These are phyloP conservation scores for Vandiemenella viatica DNA, from an alignment of 2,888 invertebrate genomes.

Conservation along the genomic window DNA sequence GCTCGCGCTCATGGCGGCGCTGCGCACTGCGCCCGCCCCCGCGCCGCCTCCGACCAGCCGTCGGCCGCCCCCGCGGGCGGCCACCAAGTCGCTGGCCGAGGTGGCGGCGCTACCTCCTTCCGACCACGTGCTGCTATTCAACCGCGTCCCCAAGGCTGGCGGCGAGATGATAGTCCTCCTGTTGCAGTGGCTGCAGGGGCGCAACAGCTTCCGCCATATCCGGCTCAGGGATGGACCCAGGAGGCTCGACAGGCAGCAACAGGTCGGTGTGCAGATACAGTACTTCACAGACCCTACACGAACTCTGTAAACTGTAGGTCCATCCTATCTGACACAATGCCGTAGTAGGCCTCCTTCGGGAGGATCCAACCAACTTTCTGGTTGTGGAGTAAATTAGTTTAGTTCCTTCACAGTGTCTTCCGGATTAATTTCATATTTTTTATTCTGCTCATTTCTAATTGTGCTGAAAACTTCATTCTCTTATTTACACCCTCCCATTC, in stretches of 20 bases:
- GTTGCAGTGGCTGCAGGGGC: constrained; percentile 40
- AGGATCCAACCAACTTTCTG: no score
- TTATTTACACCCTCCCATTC: no score
- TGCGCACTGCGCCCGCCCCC: not conserved
- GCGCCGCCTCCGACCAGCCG: not conserved
- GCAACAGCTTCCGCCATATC: constrained; percentile 41
- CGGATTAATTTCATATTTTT: no score
- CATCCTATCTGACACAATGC: no score
- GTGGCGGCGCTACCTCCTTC: constrained; percentile 22
- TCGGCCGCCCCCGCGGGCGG: constrained; percentile 2
- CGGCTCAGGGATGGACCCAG: constrained; percentile 29
- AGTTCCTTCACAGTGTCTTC: no score
- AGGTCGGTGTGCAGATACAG: constrained; percentile 1
- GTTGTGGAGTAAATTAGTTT: no score
- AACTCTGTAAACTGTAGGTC: no score
- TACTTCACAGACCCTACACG: not conserved
- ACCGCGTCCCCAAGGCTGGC: constrained; percentile 42
- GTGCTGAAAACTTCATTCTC: no score
- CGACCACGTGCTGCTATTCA: constrained; percentile 39
- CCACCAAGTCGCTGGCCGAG: constrained; percentile 13
- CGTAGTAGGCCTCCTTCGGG: no score
- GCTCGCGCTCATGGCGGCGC: no score
- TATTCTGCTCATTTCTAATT: no score
- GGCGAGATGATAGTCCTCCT: constrained; percentile 42
- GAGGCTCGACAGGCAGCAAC: constrained; percentile 21